Percentiles rank a stretch among this genome's conserved stretches.
Evolutionary conservation across 2,797 vertebrate species (phyloP).

Genomic region (Esox masquinongy): DNA sequence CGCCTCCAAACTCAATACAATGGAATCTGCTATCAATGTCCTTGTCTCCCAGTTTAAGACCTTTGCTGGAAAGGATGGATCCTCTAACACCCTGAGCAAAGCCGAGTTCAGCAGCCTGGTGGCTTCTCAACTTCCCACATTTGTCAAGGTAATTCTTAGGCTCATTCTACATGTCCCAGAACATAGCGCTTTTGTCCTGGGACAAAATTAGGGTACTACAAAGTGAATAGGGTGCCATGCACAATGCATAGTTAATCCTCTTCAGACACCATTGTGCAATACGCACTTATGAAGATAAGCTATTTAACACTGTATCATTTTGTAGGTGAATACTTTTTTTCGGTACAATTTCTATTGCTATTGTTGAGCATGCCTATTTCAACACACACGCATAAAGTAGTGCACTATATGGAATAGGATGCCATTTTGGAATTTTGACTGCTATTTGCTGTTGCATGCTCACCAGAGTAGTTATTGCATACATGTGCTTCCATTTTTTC

Average conservation of each 20-base stretch:
- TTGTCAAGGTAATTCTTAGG: conserved; percentile 65
- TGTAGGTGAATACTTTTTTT: not conserved
- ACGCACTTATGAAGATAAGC: too few relatives aligned
- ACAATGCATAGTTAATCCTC: not conserved
- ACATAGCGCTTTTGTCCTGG: too few relatives aligned
- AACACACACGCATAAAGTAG: not conserved
- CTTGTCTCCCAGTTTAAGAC: conserved; percentile 73
- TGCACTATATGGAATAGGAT: not conserved
- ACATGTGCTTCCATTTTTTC: not conserved
- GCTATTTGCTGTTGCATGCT: not conserved
- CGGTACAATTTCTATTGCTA: not conserved
- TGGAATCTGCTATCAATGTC: conserved; percentile 76
- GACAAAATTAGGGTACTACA: too few relatives aligned
- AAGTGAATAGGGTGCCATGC: not conserved
- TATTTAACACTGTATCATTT: too few relatives aligned
- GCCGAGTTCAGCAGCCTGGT: conserved; percentile 74
- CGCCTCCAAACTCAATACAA: conserved; percentile 33
- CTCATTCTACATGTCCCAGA: too few relatives aligned
- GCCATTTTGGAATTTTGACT: not conserved
- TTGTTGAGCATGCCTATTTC: not conserved
- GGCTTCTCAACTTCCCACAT: conserved; percentile 68
- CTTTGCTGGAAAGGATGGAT: conserved; percentile 70
- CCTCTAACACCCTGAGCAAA: conserved; percentile 71
- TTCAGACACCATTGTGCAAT: not conserved
- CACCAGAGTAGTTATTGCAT: too few relatives aligned